Evolutionary conservation across 2,888 invertebrate species (phyloP).

Genomic region (Eubasilissa splendida): DNA sequence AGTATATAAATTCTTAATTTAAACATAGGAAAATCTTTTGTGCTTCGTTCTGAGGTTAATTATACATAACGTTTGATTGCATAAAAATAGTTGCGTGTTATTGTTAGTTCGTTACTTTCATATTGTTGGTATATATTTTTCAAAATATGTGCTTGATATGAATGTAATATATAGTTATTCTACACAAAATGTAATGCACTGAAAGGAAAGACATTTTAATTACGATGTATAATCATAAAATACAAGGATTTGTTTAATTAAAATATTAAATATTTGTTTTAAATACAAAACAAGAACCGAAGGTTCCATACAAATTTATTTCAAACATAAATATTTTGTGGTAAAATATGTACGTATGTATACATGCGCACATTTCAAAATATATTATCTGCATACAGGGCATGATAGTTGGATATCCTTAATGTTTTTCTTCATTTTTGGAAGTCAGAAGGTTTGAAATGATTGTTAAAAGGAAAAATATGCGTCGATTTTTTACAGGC

Average conservation of each 20-base stretch:
- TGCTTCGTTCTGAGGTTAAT: slow-evolving; percentile 22
- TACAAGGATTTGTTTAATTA: neutral
- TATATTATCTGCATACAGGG: neutral
- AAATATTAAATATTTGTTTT: neutral
- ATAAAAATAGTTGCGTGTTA: slow-evolving; percentile 9
- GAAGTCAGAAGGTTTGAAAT: neutral
- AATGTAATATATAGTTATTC: neutral
- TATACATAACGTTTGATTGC: slow-evolving; percentile 14
- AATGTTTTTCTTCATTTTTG: neutral
- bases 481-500: no score
- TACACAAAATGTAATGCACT: no score
- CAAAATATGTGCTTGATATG: slow-evolving; percentile 40
- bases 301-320: no score
- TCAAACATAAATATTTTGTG: no score
- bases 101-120: slow-evolving; percentile 9
- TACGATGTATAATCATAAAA: neutral
- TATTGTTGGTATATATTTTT: slow-evolving; percentile 11
- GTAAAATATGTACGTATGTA: neutral
- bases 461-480: no score
- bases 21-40: slow-evolving; percentile 14
- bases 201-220: neutral
- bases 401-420: neutral
- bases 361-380: neutral
- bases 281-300: no score
- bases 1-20: slow-evolving; percentile 23